Evolutionary conservation across 2,888 invertebrate species (phyloP), one percentile per base, ranked within the genome.

Genomic region (Catocala sponsa): DNA sequence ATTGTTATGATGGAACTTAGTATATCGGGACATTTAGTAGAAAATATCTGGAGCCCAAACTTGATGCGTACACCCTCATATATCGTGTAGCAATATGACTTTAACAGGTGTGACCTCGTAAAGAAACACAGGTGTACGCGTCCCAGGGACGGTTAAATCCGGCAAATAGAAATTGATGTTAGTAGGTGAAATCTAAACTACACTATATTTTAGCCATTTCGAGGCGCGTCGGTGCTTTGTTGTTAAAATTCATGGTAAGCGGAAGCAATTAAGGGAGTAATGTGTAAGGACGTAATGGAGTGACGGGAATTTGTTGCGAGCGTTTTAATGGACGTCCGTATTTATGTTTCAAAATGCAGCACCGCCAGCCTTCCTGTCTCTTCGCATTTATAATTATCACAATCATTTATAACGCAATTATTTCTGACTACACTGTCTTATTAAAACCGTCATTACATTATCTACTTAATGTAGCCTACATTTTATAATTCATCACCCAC

Each of bases 201-300:
- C 87, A 88, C 84, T 87, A 88, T 88, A 90, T 89, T 88, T 90
- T 82, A 88, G 83, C 87, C 86, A 88, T 89, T 91, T 88, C 82
- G 87, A 81, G 88, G 86, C 79, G 82, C 83, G 81, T 85, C 82
- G 80, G 81, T 86, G 88, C 88, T 91, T 90, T 91, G 89, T 89
- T 90, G 91, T 89, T 89, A 88, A 91, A 91, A 92, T 91, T 91
- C 89, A 88, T 86, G 86, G 88, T 90, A 89, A 92, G 85, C 89
- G 91, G 89, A 90, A 91, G 90, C 90, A 92, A 91, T 92, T 91
- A 92, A 86, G 87, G 83, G 83, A 84, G 88, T 89, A 90, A 91
- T 89, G 88, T 91, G 87, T 90, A 91, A 90, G 87, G 86, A 89
- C 88, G 89, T 91, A 90, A 91, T 91, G 87, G 88, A 90, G 88